Base-by-base conservation (phyloP, 2,113 vertebrate species). In the Pseudolaguvia tuberculata region DNA sequence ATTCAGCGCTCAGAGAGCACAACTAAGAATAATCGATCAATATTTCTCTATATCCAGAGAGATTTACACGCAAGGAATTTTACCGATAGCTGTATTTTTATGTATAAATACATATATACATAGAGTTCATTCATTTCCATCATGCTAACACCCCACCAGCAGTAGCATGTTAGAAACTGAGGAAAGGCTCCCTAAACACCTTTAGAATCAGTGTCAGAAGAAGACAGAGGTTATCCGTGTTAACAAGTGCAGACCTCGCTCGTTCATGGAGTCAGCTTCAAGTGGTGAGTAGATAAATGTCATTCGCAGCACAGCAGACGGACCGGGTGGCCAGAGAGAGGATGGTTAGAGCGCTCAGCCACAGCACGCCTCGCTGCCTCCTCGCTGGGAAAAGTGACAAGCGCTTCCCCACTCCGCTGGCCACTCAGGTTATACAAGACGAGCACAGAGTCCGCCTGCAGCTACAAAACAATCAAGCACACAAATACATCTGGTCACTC, bases 401-500 rank as follows among this genome's bases (percentile, higher is more conserved):
- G 82, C 0, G 94, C 94, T 85, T 95, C 94, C 3, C 93, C 94
- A n/a, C 93, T 94, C 87, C 92, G 92, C 86, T 94, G 93, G 77
- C 94, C 94, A 25, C 89, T 94, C 79, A 93, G 91, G 88, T 93
- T 93, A 83, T 94, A 94, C 87, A 96, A 88, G 83, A 94, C 79
- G 7, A 96, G 90, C 81, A 95, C 82, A 31, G 92, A 90, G 50
- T 96, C 94, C 81, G 91, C 85, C 14, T 92, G 92, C 78, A 96
- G 92, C 94, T 96, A 88, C 39, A 35, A 42, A 13, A 35, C 9
- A 21, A 58, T n/a, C 4, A 17, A 73, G 2, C 27, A 12, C 39
- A 50, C 42, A 48, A 39, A 50, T 12, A 1, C 9, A 62, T 50
- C 56, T 29, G 6, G 18, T 70, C 68, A 53, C 10, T 6, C 18